phyloP scores from a whole-genome alignment of 2,113 vertebrate species.

The Oreochromis spilurus region DNA sequence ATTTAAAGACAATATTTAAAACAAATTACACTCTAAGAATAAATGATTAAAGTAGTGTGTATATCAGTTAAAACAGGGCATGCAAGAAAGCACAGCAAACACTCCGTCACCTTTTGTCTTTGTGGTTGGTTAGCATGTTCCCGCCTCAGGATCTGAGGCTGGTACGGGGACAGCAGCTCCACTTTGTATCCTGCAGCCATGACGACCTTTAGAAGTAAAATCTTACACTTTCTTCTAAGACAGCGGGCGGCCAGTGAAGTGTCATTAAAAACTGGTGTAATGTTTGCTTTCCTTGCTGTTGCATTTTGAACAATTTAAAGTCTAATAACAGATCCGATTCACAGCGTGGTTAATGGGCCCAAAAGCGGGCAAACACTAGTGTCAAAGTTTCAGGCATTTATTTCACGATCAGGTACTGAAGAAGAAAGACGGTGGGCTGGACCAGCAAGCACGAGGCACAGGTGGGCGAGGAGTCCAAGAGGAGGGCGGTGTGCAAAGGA shows the following conservation, averaged over 20 bases:
- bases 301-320: background rate
- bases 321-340: background rate
- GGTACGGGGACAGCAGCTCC: background rate
- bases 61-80: background rate
- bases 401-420: background rate
- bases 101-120: background rate
- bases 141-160: background rate
- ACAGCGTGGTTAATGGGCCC: background rate
- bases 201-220: background rate
- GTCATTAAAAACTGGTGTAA: background rate
- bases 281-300: background rate
- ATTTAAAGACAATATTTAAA: background rate
- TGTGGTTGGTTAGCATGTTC: background rate
- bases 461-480: background rate
- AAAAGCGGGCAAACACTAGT: background rate
- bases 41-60: background rate
- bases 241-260: background rate
- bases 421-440: background rate
- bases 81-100: background rate
- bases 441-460: background rate
- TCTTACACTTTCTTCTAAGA: background rate
- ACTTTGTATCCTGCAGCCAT: background rate
- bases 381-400: background rate
- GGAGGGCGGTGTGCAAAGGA: background rate
- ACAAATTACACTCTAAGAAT: background rate